Percentiles rank a stretch among this genome's conserved stretches.
These are phyloP conservation scores for Otolemur crassicaudatus DNA, from an alignment of 2,797 vertebrate species.

Conservation along the genomic window DNA sequence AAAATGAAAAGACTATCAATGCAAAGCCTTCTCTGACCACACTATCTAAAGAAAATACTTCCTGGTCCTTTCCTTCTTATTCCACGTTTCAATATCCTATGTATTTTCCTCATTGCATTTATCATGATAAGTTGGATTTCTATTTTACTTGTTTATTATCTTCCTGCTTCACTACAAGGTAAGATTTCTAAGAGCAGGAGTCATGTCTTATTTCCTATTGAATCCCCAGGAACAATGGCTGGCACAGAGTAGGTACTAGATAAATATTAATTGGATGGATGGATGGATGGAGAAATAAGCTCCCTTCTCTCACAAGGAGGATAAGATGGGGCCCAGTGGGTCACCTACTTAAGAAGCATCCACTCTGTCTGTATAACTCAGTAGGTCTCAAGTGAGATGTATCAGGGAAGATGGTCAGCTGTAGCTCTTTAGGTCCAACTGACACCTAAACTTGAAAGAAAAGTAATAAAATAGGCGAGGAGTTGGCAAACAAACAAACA, in stretches of 20 bases:
- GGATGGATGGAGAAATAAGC: not conserved
- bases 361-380: not conserved
- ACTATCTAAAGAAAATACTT: not conserved
- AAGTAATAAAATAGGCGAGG: not conserved
- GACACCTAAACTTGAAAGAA: conserved; percentile 4
- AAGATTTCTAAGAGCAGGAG: not conserved
- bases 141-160: not conserved
- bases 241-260: not conserved
- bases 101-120: not conserved
- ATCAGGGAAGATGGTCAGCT: not conserved
- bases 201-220: not conserved
- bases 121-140: not conserved
- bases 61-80: not conserved
- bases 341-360: not conserved
- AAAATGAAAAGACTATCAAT: not conserved
- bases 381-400: not conserved
- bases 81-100: not conserved
- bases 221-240: not conserved
- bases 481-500: not conserved
- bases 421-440: not conserved
- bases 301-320: not conserved
- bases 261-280: not conserved
- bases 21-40: not conserved
- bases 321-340: not conserved
- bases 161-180: not conserved